phyloP scores from a whole-genome alignment of 1,140 invertebrate genomes.

The Aricia agestis region DNA sequence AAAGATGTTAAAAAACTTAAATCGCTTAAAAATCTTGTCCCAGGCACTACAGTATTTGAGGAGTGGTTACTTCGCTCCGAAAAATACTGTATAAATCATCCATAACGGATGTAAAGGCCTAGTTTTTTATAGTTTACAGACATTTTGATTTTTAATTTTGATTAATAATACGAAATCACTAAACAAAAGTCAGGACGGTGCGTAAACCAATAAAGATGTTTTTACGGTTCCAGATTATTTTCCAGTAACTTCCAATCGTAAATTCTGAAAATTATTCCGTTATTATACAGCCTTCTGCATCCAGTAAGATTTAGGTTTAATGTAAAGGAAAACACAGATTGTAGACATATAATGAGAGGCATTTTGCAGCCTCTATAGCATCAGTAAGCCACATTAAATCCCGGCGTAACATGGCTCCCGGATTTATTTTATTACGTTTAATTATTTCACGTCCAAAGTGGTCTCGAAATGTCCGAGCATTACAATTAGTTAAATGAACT shows the following conservation, averaged over 20 bases:
- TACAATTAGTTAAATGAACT: slow-evolving; percentile 17
- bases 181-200: no score
- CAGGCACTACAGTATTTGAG: no score
- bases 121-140: no score
- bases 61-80: no score
- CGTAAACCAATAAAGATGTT: not conserved
- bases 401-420: slow-evolving; percentile 44
- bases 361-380: slow-evolving; percentile 52
- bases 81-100: no score
- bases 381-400: slow-evolving; percentile 51
- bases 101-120: no score
- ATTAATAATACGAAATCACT: no score
- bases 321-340: slow-evolving; percentile 32
- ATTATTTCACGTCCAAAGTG: slow-evolving; percentile 46
- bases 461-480: slow-evolving; percentile 38
- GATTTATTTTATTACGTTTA: slow-evolving; percentile 63
- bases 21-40: no score
- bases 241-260: not conserved
- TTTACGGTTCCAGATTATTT: not conserved
- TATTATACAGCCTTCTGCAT: slow-evolving; percentile 16
- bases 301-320: slow-evolving; percentile 26
- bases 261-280: not conserved
- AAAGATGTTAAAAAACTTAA: no score
- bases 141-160: no score
- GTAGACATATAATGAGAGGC: slow-evolving; percentile 38